These are phyloP conservation scores for Baryphthengus martii DNA, from an alignment of 2,113 vertebrate species.

Conservation along the genomic window DNA sequence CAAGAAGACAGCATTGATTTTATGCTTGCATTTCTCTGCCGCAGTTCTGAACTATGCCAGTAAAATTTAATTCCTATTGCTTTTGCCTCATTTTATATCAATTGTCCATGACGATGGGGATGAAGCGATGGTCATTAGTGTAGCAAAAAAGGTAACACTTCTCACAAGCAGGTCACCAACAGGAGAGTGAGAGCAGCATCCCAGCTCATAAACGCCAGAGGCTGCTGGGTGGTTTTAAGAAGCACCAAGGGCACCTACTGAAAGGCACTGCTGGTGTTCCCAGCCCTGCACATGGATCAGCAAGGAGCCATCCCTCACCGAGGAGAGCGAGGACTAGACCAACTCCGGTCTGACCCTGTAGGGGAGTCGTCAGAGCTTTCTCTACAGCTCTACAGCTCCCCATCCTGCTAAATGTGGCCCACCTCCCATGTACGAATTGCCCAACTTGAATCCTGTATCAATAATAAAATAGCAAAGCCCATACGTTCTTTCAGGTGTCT, in stretches of 20 bases:
- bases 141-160: not conserved
- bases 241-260: not conserved
- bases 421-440: not conserved
- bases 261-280: not conserved
- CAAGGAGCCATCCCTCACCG: fast-evolving
- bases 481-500: not conserved
- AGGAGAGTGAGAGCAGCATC: not conserved
- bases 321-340: not conserved
- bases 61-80: not conserved
- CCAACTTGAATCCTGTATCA: not conserved
- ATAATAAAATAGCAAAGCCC: not conserved
- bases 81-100: not conserved
- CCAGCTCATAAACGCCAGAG: fast-evolving
- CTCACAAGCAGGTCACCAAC: fast-evolving
- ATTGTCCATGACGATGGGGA: not conserved
- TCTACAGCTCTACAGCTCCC: not conserved
- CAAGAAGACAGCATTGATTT: not conserved
- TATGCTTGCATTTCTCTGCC: not conserved
- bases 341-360: fast-evolving
- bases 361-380: not conserved
- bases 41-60: not conserved
- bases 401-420: not conserved
- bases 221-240: not conserved
- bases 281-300: not conserved
- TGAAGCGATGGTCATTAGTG: not conserved